A percentile compares a stretch with the other conserved stretches of the same genome.
These are phyloP conservation scores for Aphidoletes aphidimyza DNA, from an alignment of 2,888 invertebrate genomes.

Conservation along the genomic window DNA sequence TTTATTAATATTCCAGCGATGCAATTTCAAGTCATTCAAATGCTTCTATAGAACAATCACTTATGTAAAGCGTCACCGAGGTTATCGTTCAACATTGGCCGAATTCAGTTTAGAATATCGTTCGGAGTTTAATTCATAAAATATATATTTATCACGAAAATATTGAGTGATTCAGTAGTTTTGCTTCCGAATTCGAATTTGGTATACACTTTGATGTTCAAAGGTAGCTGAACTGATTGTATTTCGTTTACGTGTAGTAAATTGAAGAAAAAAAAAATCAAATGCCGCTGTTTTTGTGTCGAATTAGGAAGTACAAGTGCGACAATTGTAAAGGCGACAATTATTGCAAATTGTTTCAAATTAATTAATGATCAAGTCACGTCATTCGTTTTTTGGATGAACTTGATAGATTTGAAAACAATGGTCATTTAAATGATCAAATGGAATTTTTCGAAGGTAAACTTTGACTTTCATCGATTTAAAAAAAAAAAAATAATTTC, in stretches of 20 bases:
- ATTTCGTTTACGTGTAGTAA: not conserved
- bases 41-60: not conserved
- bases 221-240: not conserved
- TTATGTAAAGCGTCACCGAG: conserved; percentile 11
- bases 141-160: no score
- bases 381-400: not conserved
- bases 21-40: conserved; percentile 27
- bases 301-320: conserved; percentile 18
- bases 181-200: not conserved
- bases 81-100: conserved; percentile 55
- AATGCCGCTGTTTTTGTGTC: not conserved
- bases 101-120: conserved; percentile 22
- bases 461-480: not conserved
- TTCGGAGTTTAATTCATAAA: not conserved
- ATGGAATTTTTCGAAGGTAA: not conserved
- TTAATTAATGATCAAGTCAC: conserved; percentile 9
- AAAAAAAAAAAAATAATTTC: no score
- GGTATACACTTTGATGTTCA: not conserved
- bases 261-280: not conserved
- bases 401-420: conserved; percentile 37
- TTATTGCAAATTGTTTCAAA: not conserved
- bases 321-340: not conserved
- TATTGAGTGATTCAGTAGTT: not conserved
- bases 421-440: not conserved
- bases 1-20: conserved; percentile 44